These are phyloP conservation scores for Calonectris borealis DNA, from an alignment of 2,113 vertebrate species.

Conservation along the genomic window DNA sequence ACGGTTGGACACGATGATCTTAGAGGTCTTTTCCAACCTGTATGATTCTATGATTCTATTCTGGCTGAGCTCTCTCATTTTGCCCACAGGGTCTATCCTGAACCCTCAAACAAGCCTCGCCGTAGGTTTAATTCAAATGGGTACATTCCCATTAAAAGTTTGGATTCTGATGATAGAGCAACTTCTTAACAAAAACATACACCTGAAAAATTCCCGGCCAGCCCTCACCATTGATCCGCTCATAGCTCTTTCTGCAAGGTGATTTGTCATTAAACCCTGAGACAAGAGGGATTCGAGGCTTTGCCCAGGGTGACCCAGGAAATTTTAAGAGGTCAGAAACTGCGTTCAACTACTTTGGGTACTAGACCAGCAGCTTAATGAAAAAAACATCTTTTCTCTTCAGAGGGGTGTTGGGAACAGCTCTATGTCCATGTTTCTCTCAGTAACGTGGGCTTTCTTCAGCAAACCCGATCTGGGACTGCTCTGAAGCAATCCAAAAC, in stretches of 20 bases:
- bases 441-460: background rate
- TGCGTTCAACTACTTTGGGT: background rate
- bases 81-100: no score
- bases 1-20: no score
- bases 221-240: rapidly evolving
- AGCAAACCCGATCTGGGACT: background rate
- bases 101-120: background rate
- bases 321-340: background rate
- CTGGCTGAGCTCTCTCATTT: background rate
- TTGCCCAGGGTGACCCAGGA: background rate
- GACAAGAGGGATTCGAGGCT: background rate
- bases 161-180: background rate
- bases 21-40: no score
- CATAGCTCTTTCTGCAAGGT: background rate
- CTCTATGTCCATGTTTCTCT: background rate
- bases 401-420: background rate
- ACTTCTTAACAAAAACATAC: background rate
- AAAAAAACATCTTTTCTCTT: background rate
- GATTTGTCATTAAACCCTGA: background rate
- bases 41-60: no score
- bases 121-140: background rate
- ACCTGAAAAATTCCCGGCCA: background rate
- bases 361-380: background rate
- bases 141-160: background rate
- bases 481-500: background rate